A percentile compares a stretch with the other conserved stretches of the same genome.
phyloP scores from a whole-genome alignment of 2,888 invertebrate species.

The Seira musarum region DNA sequence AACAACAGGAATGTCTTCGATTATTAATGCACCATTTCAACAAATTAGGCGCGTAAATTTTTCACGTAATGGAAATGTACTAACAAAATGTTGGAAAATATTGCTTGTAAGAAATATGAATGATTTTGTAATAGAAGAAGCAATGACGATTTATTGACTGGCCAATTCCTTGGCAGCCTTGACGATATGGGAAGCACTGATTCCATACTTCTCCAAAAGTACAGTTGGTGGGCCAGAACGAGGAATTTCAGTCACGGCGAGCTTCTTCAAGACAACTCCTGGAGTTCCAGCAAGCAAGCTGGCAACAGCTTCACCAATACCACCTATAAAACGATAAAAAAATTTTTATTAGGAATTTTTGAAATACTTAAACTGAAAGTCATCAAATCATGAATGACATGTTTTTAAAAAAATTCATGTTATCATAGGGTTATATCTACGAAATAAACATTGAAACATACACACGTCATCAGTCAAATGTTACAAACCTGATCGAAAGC shows the following conservation, averaged over 20 bases:
- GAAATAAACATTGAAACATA: too few relatives aligned
- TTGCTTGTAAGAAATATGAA: too few relatives aligned
- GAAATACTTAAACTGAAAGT: background rate
- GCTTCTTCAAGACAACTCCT: conserved; percentile 81
- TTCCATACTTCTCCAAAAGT: conserved; percentile 90
- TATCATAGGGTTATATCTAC: too few relatives aligned
- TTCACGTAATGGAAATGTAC: too few relatives aligned
- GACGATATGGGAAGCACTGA: conserved; percentile 86
- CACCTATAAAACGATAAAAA: conserved; percentile 77
- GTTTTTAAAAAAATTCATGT: too few relatives aligned
- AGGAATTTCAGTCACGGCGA: conserved; percentile 88
- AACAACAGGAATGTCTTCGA: too few relatives aligned
- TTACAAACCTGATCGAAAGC: conserved; percentile 98
- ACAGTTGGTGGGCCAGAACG: conserved; percentile 92
- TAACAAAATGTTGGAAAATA: too few relatives aligned
- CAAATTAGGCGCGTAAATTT: too few relatives aligned
- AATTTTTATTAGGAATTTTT: background rate
- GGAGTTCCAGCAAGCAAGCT: conserved; percentile 83
- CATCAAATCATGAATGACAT: background rate
- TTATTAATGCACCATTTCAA: too few relatives aligned
- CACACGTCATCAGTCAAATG: background rate
- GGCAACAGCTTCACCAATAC: conserved; percentile 95
- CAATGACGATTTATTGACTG: conserved; percentile 75
- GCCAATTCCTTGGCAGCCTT: conserved; percentile 80
- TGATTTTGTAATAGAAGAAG: too few relatives aligned